Percentiles rank a stretch among this genome's conserved stretches.
phyloP scores from a whole-genome alignment of 2,888 invertebrate genomes.

The Biston stratarius region DNA sequence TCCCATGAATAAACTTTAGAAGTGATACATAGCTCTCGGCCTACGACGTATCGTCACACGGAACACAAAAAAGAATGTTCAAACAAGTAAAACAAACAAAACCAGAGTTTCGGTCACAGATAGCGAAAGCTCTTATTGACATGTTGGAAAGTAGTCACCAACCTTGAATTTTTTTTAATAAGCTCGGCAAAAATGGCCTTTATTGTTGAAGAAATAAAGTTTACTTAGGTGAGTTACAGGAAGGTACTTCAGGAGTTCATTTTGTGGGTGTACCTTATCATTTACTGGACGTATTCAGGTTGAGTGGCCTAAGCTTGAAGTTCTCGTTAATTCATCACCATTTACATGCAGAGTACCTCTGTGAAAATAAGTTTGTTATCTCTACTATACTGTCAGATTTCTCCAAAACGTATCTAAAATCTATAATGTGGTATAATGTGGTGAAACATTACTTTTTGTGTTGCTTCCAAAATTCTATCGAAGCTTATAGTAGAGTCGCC shows the following conservation, averaged over 20 bases:
- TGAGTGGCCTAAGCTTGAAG: slow-evolving; percentile 58
- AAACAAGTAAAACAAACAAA: slow-evolving; percentile 79
- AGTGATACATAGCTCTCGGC: slow-evolving; percentile 9
- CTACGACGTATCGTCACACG: slow-evolving; percentile 52
- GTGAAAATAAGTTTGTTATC: slow-evolving; percentile 15
- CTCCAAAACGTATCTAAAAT: no score
- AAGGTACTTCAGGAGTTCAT: slow-evolving; percentile 48
- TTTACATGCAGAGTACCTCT: background rate
- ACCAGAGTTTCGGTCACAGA: slow-evolving; percentile 75
- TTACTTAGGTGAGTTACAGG: slow-evolving; percentile 41
- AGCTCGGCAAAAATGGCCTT: slow-evolving; percentile 49
- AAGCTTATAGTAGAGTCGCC: no score
- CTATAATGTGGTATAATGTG: no score
- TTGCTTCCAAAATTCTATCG: no score
- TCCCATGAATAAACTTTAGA: no score
- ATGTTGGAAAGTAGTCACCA: slow-evolving; percentile 80
- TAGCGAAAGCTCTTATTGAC: slow-evolving; percentile 85
- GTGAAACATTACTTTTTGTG: no score
- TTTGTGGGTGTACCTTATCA: slow-evolving; percentile 71
- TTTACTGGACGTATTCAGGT: slow-evolving; percentile 75
- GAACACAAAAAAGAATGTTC: slow-evolving; percentile 67
- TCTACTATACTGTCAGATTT: background rate
- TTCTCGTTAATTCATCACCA: slow-evolving; percentile 45
- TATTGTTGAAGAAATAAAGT: slow-evolving; percentile 42
- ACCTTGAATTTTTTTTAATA: slow-evolving; percentile 48